Evolutionary conservation across 2,113 vertebrate genomes (phyloP), one percentile per base, ranked within the genome.

Genomic region (Pomatostomus ruficeps): DNA sequence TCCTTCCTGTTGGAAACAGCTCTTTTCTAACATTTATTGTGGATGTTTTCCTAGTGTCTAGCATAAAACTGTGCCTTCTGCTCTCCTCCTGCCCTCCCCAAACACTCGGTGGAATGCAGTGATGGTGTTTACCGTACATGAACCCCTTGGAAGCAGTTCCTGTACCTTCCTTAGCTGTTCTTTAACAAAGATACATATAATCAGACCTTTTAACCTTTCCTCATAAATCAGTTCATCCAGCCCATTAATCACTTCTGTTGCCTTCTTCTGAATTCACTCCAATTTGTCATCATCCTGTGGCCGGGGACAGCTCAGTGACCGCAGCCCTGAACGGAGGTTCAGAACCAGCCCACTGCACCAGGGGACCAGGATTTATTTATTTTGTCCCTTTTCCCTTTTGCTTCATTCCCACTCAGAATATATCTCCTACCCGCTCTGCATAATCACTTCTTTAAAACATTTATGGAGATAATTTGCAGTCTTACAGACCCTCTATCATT

Each of bases 181-280:
- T 90, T 88, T 95, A 93, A 88, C 90, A 86, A 81, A 90, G 92
- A 96, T 90, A 91, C 79, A 72, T 93, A 35, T 67, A 93, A 96
- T 90, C 89, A 95, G 88, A 94, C 83, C 91, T 93, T 94, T 86
- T 93, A 86, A 88, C 90, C 92, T 85, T 86, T 84, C 43, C 57
- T 90, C 82, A 86, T 95, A 93, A 84, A 96, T 96, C 93, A 94
- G 75, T 84, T 65, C 48, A 45, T 95, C 76, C 75, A 81, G 55
- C 61, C 76, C 93, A 93, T 95, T 95, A 96, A 96, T 96, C 93
- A 81, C 57, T 94, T 95, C 40, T 90, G 85, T 91, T 94, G 75
- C 61, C 45, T 48, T 74, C 59, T 88, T 88, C 85, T 93, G 85
- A 85, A 65, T 96, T 93, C 63, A 74, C 48, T 88, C 59, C 90